Percentiles rank a stretch among this genome's conserved stretches.
Evolutionary conservation across 2,797 vertebrate species (phyloP).

Genomic region (Poeciliopsis presidionis): DNA sequence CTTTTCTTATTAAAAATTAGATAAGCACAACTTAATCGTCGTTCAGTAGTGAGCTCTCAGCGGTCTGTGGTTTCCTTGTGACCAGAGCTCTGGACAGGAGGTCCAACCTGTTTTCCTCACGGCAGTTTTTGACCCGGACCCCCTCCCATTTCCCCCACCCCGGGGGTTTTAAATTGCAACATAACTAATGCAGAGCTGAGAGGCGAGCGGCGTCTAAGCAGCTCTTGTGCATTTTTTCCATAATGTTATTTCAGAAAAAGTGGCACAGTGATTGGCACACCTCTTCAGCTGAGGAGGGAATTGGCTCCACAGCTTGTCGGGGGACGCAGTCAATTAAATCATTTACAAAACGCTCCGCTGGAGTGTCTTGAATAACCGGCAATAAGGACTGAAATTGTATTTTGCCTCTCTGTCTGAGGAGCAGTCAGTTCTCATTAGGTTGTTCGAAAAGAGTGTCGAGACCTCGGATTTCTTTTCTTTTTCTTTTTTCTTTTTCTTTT

Average conservation of each 20-base stretch:
- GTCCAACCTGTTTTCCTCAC: slow-evolving; percentile 40
- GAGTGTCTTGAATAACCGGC: slow-evolving; percentile 46
- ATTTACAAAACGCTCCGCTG: slow-evolving; percentile 67
- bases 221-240: slow-evolving; percentile 66
- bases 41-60: slow-evolving; percentile 23
- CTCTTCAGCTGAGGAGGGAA: slow-evolving; percentile 56
- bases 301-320: slow-evolving; percentile 40
- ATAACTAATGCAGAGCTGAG: slow-evolving; percentile 54
- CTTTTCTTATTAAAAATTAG: slow-evolving; percentile 31
- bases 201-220: slow-evolving; percentile 69
- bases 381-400: slow-evolving; percentile 47
- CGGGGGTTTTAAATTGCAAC: slow-evolving; percentile 66
- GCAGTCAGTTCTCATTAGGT: slow-evolving; percentile 42
- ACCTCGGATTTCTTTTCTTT: slow-evolving; percentile 23
- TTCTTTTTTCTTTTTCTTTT: too few species aligned
- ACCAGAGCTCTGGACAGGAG: slow-evolving; percentile 29
- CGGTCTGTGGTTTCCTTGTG: slow-evolving; percentile 39
- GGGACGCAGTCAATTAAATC: slow-evolving; percentile 59
- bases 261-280: slow-evolving; percentile 63
- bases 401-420: slow-evolving; percentile 44
- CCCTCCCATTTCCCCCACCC: slow-evolving; percentile 26
- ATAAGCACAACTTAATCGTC: slow-evolving; percentile 59
- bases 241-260: slow-evolving; percentile 74
- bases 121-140: slow-evolving; percentile 56
- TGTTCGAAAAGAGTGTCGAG: slow-evolving; percentile 32